Conservation (phyloP, 2,888 invertebrate genomes). For the Ptychoptera contaminata region DNA sequence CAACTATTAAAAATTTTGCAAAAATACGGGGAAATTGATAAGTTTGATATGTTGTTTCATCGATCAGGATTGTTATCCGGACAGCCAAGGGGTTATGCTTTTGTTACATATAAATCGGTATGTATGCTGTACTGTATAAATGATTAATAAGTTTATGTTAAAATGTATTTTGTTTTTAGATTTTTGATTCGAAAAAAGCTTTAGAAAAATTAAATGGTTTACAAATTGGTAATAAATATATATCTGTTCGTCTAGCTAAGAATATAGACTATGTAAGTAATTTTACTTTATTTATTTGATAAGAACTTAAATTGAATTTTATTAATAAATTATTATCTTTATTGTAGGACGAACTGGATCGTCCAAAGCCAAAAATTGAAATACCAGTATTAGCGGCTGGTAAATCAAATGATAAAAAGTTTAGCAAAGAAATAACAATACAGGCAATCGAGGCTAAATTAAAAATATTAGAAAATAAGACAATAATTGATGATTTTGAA, state of each 20-base stretch:
- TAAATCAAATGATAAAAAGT: constrained; percentile 36
- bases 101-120: constrained; percentile 61
- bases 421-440: constrained; percentile 65
- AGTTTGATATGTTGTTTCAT: constrained; percentile 91
- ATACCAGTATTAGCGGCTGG: constrained; percentile 62
- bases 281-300: constrained; percentile 1
- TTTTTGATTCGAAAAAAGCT: constrained; percentile 50
- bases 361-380: constrained; percentile 56
- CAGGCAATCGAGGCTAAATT: constrained; percentile 80
- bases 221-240: constrained; percentile 53
- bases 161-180: constrained; percentile 12
- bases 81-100: constrained; percentile 84
- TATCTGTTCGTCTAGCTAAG: constrained; percentile 70
- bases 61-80: constrained; percentile 78
- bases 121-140: background rate
- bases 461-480: constrained; percentile 55
- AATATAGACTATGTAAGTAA: constrained; percentile 45
- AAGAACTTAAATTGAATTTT: no score
- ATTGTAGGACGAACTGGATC: constrained; percentile 56
- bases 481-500: constrained; percentile 47
- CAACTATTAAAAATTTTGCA: constrained; percentile 92
- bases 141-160: background rate
- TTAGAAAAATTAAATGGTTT: constrained; percentile 59
- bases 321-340: constrained; percentile 7
- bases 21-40: constrained; percentile 83